Conservation (phyloP, 2,888 invertebrate species). For the Caenorhabditis japonica region DNA sequence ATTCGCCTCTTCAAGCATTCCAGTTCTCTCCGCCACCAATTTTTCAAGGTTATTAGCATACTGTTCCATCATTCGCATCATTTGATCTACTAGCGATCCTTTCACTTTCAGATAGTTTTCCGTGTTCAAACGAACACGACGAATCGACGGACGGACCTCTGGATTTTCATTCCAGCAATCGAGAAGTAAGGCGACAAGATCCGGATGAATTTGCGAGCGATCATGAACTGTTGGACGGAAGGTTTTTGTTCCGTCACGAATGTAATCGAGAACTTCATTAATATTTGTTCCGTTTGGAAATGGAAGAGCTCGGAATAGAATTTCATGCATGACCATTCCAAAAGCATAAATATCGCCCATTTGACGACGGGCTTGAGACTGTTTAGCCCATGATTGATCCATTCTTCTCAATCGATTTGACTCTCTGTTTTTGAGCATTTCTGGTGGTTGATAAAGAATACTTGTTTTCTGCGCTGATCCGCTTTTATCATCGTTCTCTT, state of each 20-base stretch:
- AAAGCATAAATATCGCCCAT: constrained; percentile 65
- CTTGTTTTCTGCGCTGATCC: constrained; percentile 70
- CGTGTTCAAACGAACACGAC: constrained; percentile 75
- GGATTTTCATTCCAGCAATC: constrained; percentile 74
- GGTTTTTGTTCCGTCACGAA: constrained; percentile 68
- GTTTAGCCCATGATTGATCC: constrained; percentile 71
- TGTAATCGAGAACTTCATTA: constrained; percentile 68
- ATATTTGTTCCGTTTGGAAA: constrained; percentile 70
- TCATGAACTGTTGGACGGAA: constrained; percentile 70
- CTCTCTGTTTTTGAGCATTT: constrained; percentile 71
- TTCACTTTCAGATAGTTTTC: constrained; percentile 75
- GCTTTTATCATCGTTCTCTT: constrained; percentile 72
- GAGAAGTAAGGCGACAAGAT: constrained; percentile 64
- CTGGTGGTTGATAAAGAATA: constrained; percentile 71
- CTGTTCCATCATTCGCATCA: constrained; percentile 71
- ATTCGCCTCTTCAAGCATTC: constrained; percentile 77
- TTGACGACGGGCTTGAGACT: constrained; percentile 56
- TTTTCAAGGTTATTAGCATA: constrained; percentile 77
- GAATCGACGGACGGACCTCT: constrained; percentile 74
- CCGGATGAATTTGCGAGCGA: constrained; percentile 71
- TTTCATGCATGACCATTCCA: constrained; percentile 71
- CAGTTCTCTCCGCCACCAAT: constrained; percentile 74
- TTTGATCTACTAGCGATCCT: constrained; percentile 67
- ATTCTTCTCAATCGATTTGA: constrained; percentile 63
- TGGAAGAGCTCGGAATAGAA: constrained; percentile 73